phyloP scores from a whole-genome alignment of 2,797 vertebrate species.

The Danio aesculapii region DNA sequence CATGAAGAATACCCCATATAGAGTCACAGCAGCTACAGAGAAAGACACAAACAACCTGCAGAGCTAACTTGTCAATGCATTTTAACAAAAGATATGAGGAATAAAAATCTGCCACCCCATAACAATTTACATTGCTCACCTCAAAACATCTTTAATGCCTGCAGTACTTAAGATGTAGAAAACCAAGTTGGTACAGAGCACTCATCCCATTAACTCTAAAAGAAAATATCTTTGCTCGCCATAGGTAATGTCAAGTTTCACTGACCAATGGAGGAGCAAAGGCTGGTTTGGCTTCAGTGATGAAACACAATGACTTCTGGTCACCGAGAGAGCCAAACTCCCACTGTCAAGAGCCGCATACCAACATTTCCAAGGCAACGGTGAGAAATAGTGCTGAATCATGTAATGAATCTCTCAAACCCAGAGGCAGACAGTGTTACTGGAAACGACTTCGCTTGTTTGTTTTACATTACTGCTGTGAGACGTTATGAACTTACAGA shows the following conservation, averaged over 20 bases:
- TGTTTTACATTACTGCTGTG: not conserved
- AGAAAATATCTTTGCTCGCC: not conserved
- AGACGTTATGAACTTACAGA: not conserved
- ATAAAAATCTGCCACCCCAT: too few species aligned
- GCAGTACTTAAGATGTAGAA: too few species aligned
- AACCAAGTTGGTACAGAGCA: too few species aligned
- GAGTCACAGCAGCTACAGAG: too few species aligned
- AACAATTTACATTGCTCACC: too few species aligned
- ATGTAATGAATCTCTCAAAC: not conserved
- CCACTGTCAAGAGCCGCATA: conserved; percentile 28
- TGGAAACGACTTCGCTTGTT: not conserved
- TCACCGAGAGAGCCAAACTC: conserved; percentile 6
- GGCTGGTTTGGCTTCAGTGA: not conserved
- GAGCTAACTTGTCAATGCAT: too few species aligned
- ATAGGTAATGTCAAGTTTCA: not conserved
- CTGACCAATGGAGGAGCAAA: not conserved
- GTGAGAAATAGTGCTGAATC: conserved; percentile 3
- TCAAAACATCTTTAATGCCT: too few species aligned
- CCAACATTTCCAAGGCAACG: conserved; percentile 40
- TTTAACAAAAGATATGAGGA: too few species aligned
- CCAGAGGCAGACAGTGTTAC: not conserved
- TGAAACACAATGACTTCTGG: conserved; percentile 4
- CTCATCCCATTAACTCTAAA: too few species aligned
- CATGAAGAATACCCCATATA: too few species aligned
- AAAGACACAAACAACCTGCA: too few species aligned